These are phyloP conservation scores for Xiphydria camelus DNA, from an alignment of 2,888 invertebrate species.

Conservation along the genomic window DNA sequence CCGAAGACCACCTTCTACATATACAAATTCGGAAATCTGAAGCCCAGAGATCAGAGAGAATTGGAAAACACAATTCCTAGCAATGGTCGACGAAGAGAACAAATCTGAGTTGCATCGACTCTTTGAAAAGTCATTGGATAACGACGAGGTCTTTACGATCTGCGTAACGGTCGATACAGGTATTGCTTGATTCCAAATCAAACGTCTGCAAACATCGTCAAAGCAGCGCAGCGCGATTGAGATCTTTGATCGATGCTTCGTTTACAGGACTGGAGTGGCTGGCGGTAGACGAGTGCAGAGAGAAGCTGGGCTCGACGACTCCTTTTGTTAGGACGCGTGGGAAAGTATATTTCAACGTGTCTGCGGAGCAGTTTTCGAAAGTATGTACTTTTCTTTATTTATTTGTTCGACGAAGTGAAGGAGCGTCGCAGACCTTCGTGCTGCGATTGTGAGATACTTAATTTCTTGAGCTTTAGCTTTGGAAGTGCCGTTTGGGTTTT, in stretches of 20 bases:
- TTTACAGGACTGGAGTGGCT: slow-evolving; percentile 43
- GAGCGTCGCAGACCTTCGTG: too few relatives aligned
- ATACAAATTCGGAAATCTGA: too few relatives aligned
- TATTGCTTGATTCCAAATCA: slow-evolving; percentile 11
- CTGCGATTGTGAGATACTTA: too few relatives aligned
- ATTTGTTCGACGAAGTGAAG: too few relatives aligned
- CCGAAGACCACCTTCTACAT: too few relatives aligned
- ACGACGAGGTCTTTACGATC: too few relatives aligned
- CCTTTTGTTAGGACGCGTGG: slow-evolving; percentile 38
- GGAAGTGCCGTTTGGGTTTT: too few relatives aligned
- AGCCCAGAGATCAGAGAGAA: too few relatives aligned
- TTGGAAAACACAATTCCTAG: too few relatives aligned
- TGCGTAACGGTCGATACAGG: slow-evolving; percentile 46
- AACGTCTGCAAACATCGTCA: neutral
- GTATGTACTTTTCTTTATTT: slow-evolving; percentile 20
- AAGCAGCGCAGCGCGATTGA: neutral
- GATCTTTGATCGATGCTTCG: neutral
- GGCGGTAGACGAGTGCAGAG: slow-evolving; percentile 42
- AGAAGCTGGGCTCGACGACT: slow-evolving; percentile 30
- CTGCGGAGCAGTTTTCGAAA: slow-evolving; percentile 30
- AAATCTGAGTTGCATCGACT: too few relatives aligned
- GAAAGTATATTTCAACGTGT: slow-evolving; percentile 39
- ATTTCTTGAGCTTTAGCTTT: neutral
- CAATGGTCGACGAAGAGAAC: too few relatives aligned
- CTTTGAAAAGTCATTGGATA: too few relatives aligned